Evolutionary conservation across 2,113 vertebrate genomes (phyloP).

Genomic region (Atlantisia rogersi): DNA sequence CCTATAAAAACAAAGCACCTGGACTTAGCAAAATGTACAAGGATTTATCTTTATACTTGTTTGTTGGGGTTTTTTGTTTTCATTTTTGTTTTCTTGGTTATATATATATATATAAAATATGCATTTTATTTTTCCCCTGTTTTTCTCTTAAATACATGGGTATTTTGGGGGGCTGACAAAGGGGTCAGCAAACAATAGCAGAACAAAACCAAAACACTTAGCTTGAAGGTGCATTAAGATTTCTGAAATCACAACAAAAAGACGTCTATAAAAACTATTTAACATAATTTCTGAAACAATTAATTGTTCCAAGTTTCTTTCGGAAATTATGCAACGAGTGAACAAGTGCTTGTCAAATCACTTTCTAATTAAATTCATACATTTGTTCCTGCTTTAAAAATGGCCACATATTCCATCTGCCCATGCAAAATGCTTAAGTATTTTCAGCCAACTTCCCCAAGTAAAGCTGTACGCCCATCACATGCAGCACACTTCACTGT

Average conservation of each 20-base stretch:
- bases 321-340: slow-evolving; percentile 62
- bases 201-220: background rate
- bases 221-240: background rate
- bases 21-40: background rate
- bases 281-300: background rate
- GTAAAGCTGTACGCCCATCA: background rate
- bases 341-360: slow-evolving; percentile 70
- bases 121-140: no score
- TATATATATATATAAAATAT: no score
- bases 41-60: background rate
- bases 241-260: background rate
- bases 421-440: slow-evolving; percentile 66
- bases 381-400: slow-evolving; percentile 78
- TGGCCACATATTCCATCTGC: slow-evolving; percentile 77
- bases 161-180: background rate
- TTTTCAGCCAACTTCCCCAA: slow-evolving; percentile 67
- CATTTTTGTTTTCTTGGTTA: no score
- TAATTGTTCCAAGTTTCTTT: slow-evolving; percentile 32
- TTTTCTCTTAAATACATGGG: background rate
- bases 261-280: background rate
- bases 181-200: background rate
- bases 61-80: background rate
- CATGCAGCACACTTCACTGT: background rate
- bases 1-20: background rate
- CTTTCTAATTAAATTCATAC: slow-evolving; percentile 76